Conservation (phyloP, 1,140 invertebrate species). For the Drosophila tristis region DNA sequence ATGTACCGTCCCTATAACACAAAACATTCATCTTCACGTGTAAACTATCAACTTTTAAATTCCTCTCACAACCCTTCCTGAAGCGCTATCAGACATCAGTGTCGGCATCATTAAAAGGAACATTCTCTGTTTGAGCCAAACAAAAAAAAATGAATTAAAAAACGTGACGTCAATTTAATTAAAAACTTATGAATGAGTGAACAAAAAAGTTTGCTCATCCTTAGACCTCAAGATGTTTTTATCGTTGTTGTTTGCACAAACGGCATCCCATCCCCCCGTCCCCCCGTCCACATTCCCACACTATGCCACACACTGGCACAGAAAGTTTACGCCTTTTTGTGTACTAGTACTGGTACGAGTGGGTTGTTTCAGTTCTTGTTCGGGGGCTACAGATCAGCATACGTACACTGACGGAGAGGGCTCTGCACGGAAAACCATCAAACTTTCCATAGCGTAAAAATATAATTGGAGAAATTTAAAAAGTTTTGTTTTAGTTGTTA, state of each 20-base stretch:
- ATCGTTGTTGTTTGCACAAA: slow-evolving; percentile 78
- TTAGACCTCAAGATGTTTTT: slow-evolving; percentile 79
- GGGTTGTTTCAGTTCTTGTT: slow-evolving; percentile 21
- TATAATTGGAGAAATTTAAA: slow-evolving; percentile 78
- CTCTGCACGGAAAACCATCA: slow-evolving; percentile 38
- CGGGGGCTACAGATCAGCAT: slow-evolving; percentile 61
- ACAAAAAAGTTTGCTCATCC: slow-evolving; percentile 80
- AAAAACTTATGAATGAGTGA: slow-evolving; percentile 82
- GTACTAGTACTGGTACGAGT: slow-evolving; percentile 22
- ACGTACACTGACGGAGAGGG: slow-evolving; percentile 41
- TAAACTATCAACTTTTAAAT: slow-evolving; percentile 25
- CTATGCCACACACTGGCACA: slow-evolving; percentile 10
- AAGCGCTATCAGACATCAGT: slow-evolving; percentile 17
- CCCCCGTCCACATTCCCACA: background rate
- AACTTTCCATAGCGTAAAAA: slow-evolving; percentile 80
- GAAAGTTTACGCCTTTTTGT: slow-evolving; percentile 46
- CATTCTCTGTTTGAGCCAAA: slow-evolving; percentile 45
- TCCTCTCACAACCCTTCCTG: background rate
- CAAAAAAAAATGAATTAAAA: slow-evolving; percentile 32
- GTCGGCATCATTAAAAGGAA: slow-evolving; percentile 58
- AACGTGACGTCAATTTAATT: slow-evolving; percentile 82
- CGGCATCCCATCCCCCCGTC: slow-evolving; percentile 39
- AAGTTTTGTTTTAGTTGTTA: slow-evolving; percentile 57
- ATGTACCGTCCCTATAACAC: no score
- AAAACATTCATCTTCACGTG: background rate